Evolutionary conservation across 2,888 invertebrate species (phyloP).

Genomic region (Acanthosepion pharaonis): DNA sequence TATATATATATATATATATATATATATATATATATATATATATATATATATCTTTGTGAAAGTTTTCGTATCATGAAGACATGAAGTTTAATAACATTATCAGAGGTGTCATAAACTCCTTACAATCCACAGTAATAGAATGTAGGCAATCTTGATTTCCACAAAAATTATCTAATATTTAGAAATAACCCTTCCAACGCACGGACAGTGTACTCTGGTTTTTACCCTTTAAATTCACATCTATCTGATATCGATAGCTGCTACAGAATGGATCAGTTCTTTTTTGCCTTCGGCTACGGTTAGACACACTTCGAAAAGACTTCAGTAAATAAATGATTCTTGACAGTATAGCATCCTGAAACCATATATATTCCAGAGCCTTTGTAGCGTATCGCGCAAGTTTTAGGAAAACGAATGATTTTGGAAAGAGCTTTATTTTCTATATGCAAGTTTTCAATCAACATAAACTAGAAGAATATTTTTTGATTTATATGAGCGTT

Average conservation of each 20-base stretch:
- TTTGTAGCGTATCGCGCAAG: not conserved
- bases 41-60: not conserved
- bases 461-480: too few relatives aligned
- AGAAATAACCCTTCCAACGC: not conserved
- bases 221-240: not conserved
- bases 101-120: too few relatives aligned
- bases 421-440: too few relatives aligned
- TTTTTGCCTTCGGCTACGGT: not conserved
- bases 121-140: too few relatives aligned
- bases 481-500: too few relatives aligned
- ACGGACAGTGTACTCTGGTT: not conserved
- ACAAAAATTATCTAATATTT: too few relatives aligned
- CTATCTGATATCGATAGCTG: not conserved
- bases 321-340: not conserved
- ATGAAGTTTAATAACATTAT: too few relatives aligned
- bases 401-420: not conserved
- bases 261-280: not conserved
- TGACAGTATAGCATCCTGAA: not conserved
- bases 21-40: not conserved
- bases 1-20: not conserved
- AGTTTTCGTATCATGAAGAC: too few relatives aligned
- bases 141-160: too few relatives aligned
- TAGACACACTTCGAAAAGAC: not conserved
- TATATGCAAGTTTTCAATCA: too few relatives aligned
- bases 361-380: not conserved